Evolutionary conservation across 2,113 vertebrate genomes (phyloP).

Genomic region (Camelus dromedarius): DNA sequence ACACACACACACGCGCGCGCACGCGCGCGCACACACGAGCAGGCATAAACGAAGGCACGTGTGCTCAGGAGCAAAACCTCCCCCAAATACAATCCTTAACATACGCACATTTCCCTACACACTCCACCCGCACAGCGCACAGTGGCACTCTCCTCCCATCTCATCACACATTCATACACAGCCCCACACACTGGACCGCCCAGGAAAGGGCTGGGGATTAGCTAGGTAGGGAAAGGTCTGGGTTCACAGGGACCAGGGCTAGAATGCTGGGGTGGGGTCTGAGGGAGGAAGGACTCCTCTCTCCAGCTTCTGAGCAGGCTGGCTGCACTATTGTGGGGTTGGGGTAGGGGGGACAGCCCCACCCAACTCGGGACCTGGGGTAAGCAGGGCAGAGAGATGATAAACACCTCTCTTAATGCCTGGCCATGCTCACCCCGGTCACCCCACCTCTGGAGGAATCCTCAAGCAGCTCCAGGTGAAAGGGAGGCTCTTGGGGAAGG

Average conservation of each 20-base stretch:
- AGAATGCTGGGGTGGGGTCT: background rate
- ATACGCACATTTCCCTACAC: background rate
- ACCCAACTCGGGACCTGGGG: background rate
- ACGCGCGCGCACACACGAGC: background rate
- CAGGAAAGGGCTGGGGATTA: background rate
- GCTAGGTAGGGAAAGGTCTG: background rate
- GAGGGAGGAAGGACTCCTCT: background rate
- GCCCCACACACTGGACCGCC: fast-evolving
- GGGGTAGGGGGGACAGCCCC: background rate
- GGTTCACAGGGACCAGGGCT: background rate
- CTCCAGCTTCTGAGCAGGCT: background rate
- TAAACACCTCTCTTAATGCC: background rate
- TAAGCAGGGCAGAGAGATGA: background rate
- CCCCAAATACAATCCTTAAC: background rate
- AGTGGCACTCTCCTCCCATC: background rate
- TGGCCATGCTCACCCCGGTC: background rate
- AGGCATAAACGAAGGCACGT: background rate
- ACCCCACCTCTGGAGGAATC: background rate
- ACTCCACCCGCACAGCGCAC: background rate
- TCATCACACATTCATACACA: background rate
- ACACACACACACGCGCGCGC: background rate
- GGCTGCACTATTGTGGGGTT: background rate
- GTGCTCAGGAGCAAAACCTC: background rate
- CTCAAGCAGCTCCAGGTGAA: background rate
- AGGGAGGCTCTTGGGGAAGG: background rate